phyloP scores from a whole-genome alignment of 2,888 invertebrate species.

The Polylopha cassiicola region DNA sequence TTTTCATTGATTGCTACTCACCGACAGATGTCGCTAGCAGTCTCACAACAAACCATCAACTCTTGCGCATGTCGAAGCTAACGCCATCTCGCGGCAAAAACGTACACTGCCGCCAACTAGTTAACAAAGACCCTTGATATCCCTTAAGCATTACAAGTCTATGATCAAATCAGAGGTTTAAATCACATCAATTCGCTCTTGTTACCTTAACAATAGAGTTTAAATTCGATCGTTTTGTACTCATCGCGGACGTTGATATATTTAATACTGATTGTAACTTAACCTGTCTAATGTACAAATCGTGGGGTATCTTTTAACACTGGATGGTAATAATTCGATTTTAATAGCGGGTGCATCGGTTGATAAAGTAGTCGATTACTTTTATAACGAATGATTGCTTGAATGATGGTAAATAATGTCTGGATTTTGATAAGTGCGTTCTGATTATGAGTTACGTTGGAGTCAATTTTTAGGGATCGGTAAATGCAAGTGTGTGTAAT shows the following conservation, averaged over 20 bases:
- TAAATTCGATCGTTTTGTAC: too few species aligned
- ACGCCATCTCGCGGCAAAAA: constrained; percentile 36
- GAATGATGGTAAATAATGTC: constrained; percentile 53
- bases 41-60: constrained; percentile 26
- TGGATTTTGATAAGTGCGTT: constrained; percentile 26
- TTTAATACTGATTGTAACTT: constrained; percentile 9
- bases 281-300: constrained; percentile 14
- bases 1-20: constrained; percentile 38
- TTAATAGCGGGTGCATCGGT: constrained; percentile 58
- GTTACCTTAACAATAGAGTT: too few species aligned
- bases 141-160: constrained; percentile 4
- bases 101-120: constrained; percentile 11
- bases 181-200: too few species aligned
- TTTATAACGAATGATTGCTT: constrained; percentile 60
- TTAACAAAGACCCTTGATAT: constrained; percentile 33
- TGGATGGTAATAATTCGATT: constrained; percentile 58
- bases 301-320: constrained; percentile 26
- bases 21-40: constrained; percentile 53
- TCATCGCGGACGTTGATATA: neutral
- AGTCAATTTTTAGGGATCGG: constrained; percentile 7
- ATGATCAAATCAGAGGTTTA: too few species aligned
- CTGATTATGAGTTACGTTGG: constrained; percentile 15
- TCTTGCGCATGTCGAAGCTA: constrained; percentile 40
- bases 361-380: constrained; percentile 52
- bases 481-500: too few species aligned